Conservation (phyloP, 2,888 invertebrate species). For the Eumerus sabulonum region DNA sequence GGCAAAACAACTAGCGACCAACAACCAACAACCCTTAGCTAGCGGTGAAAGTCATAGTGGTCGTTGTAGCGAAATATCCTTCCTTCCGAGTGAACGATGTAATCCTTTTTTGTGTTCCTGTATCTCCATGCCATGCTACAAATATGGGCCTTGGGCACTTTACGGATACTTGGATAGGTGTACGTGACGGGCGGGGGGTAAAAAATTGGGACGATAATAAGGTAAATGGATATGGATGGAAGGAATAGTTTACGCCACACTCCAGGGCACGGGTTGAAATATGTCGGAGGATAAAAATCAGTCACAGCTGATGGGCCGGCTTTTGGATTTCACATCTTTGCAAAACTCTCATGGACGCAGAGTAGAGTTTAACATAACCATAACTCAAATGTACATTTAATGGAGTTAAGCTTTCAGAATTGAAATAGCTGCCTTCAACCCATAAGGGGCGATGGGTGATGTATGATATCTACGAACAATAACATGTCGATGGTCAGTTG, state of each 20-base stretch:
- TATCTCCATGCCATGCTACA: constrained; percentile 32
- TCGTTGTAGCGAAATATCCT: constrained; percentile 16
- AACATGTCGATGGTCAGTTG: neutral
- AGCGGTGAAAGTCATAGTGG: no score
- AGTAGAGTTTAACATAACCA: constrained; percentile 23
- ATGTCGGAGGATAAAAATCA: constrained; percentile 58
- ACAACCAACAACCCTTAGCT: constrained; percentile 38
- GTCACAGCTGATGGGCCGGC: constrained; percentile 49
- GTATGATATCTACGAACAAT: neutral
- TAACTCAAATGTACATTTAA: no score
- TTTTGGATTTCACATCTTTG: constrained; percentile 8
- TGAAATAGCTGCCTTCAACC: constrained; percentile 21
- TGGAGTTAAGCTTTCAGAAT: constrained; percentile 37
- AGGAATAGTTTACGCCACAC: constrained; percentile 42
- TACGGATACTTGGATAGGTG: constrained; percentile 8
- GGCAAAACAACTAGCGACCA: constrained; percentile 29
- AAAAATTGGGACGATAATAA: constrained; percentile 58
- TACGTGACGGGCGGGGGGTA: neutral
- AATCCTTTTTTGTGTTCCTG: constrained; percentile 47
- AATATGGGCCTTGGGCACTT: constrained; percentile 2
- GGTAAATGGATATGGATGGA: constrained; percentile 48
- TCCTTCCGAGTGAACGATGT: constrained; percentile 28
- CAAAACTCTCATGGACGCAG: constrained; percentile 44
- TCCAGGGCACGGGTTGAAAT: constrained; percentile 45
- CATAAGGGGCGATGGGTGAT: no score